These are phyloP conservation scores for Drosophila subsilvestris DNA, from an alignment of 2,888 invertebrate genomes.

Conservation along the genomic window DNA sequence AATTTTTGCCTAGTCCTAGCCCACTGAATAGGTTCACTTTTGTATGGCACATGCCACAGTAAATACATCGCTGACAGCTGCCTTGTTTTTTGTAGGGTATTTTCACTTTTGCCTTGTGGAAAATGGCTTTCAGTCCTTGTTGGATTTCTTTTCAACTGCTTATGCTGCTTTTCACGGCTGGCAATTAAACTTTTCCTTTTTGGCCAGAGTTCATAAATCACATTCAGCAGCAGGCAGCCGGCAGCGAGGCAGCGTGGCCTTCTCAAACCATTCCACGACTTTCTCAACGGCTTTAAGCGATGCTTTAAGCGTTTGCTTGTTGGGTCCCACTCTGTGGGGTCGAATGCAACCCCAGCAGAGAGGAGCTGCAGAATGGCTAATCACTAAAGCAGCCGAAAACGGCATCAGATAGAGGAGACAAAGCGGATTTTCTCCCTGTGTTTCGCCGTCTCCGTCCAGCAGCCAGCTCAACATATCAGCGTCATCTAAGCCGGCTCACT, in stretches of 20 bases:
- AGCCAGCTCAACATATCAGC: conserved; percentile 53
- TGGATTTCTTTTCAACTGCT: conserved; percentile 48
- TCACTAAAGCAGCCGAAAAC: conserved; percentile 61
- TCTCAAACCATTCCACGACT: conserved; percentile 6
- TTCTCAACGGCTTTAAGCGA: conserved; percentile 50
- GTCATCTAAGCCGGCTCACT: conserved; percentile 73
- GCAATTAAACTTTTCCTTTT: conserved; percentile 79
- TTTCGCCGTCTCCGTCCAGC: conserved; percentile 10
- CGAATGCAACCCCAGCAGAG: conserved; percentile 30
- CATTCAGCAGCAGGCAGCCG: conserved; percentile 70
- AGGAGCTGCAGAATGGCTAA: conserved; percentile 40
- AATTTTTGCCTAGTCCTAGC: neutral
- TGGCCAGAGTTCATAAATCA: conserved; percentile 76
- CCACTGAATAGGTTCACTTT: neutral
- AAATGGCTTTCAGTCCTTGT: conserved; percentile 37
- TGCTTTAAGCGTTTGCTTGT: conserved; percentile 38
- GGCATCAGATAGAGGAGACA: conserved; percentile 35
- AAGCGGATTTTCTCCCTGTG: conserved; percentile 28
- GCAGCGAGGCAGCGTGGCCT: conserved; percentile 39
- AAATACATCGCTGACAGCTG: neutral
- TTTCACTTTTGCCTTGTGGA: neutral
- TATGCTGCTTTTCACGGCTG: conserved; percentile 76
- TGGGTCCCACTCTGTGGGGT: conserved; percentile 4
- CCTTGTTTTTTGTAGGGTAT: conserved; percentile 12
- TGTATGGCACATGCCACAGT: neutral